These are phyloP conservation scores for Ivindomyrus marchei DNA, from an alignment of 2,113 vertebrate species.

Conservation along the genomic window DNA sequence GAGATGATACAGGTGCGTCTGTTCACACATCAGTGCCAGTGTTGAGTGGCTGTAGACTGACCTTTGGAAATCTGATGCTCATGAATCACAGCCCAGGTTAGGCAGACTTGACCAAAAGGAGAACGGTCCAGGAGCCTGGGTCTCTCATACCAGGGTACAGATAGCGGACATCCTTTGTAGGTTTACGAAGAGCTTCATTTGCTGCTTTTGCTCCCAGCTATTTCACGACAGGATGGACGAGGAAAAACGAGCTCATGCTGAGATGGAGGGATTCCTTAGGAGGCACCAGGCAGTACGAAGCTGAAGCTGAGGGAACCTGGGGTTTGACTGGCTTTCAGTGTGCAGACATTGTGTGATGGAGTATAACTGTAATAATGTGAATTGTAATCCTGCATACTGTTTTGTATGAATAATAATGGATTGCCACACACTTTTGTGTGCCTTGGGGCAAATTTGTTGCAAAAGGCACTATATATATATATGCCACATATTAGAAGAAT, in stretches of 20 bases:
- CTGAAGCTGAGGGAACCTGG: background rate
- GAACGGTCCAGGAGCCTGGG: background rate
- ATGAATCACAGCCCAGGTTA: background rate
- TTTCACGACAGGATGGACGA: conserved; percentile 55
- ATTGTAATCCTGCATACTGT: background rate
- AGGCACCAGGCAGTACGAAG: conserved; percentile 56
- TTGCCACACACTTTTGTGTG: background rate
- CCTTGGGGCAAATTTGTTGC: background rate
- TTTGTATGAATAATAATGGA: background rate
- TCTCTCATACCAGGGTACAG: background rate
- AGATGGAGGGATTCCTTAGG: conserved; percentile 64
- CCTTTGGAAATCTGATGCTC: background rate
- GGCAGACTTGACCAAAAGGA: background rate
- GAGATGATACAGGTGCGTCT: conserved; percentile 56
- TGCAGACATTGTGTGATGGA: background rate
- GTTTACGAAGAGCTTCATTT: background rate
- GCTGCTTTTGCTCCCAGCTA: conserved; percentile 46
- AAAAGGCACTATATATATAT: background rate
- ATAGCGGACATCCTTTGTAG: background rate
- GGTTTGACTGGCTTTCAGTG: background rate
- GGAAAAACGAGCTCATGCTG: conserved; percentile 57
- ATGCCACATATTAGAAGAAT: background rate
- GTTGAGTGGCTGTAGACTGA: background rate
- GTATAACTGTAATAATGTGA: background rate
- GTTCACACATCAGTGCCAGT: background rate